Conservation (phyloP, 2,797 vertebrate species). For the Scolopax rusticola region DNA sequence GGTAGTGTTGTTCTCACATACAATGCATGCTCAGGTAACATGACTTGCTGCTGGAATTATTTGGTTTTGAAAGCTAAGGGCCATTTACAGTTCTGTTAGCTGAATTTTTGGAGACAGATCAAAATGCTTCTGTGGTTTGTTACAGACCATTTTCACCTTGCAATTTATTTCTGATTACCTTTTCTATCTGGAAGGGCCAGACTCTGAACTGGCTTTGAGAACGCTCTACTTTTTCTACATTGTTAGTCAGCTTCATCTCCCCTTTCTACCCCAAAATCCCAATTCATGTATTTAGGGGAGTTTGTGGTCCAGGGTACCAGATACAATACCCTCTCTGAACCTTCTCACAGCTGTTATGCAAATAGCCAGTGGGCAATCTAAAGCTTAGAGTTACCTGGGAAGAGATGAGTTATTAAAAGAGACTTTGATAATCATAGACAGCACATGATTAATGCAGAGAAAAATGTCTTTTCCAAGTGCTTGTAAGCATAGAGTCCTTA, state of each 20-base stretch:
- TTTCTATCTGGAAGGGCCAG: background rate
- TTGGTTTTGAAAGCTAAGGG: background rate
- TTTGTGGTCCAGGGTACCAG: background rate
- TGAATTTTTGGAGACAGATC: background rate
- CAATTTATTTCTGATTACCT: background rate
- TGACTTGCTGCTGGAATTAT: background rate
- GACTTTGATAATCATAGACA: background rate
- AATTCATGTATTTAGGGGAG: background rate
- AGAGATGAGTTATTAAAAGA: background rate
- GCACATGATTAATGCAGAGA: background rate
- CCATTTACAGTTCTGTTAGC: background rate
- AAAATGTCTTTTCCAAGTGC: background rate
- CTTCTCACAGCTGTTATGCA: accelerated
- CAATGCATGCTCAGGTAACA: background rate
- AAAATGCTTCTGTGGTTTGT: background rate
- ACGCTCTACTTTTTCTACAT: accelerated
- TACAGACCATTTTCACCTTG: background rate
- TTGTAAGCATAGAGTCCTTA: background rate
- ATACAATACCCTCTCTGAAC: background rate
- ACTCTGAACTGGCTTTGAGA: background rate
- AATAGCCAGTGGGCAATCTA: background rate
- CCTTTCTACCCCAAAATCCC: background rate
- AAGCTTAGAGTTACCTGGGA: background rate
- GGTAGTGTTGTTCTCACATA: background rate
- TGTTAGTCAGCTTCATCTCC: background rate